A percentile compares a stretch with the other conserved stretches of the same genome.
These are phyloP conservation scores for Synanceia verrucosa DNA, from an alignment of 2,797 vertebrate genomes.

Conservation along the genomic window DNA sequence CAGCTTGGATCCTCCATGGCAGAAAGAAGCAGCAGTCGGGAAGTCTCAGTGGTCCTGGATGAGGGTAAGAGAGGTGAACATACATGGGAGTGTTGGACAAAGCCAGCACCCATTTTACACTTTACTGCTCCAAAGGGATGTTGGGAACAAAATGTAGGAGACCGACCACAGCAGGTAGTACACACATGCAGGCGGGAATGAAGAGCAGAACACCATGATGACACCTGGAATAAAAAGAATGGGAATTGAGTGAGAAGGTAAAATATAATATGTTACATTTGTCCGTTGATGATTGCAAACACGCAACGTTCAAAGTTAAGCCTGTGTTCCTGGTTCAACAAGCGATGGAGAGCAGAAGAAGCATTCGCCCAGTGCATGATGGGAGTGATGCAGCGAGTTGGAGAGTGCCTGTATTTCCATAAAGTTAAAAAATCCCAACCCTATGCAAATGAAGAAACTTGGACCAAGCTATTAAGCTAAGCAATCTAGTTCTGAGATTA, in stretches of 20 bases:
- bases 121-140: conserved; percentile 88
- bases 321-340: too few relatives aligned
- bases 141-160: conserved; percentile 94
- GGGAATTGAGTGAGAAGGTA: background rate
- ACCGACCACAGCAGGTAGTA: conserved; percentile 93
- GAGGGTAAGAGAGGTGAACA: conserved; percentile 40
- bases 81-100: conserved; percentile 22
- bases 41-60: conserved; percentile 46
- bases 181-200: conserved; percentile 82
- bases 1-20: conserved; percentile 52
- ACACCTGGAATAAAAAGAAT: conserved; percentile 78
- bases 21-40: conserved; percentile 44
- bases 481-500: too few relatives aligned
- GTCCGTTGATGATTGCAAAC: too few relatives aligned
- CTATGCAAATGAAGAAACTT: too few relatives aligned
- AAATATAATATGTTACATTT: too few relatives aligned
- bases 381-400: too few relatives aligned
- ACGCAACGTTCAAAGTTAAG: too few relatives aligned
- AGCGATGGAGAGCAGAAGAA: too few relatives aligned
- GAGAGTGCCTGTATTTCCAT: too few relatives aligned
- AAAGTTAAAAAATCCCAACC: too few relatives aligned
- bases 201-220: conserved; percentile 85
- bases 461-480: too few relatives aligned
- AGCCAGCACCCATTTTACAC: conserved; percentile 55
- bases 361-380: too few relatives aligned